Base-by-base conservation (phyloP, 2,888 invertebrate species). In the Agrochola macilenta region DNA sequence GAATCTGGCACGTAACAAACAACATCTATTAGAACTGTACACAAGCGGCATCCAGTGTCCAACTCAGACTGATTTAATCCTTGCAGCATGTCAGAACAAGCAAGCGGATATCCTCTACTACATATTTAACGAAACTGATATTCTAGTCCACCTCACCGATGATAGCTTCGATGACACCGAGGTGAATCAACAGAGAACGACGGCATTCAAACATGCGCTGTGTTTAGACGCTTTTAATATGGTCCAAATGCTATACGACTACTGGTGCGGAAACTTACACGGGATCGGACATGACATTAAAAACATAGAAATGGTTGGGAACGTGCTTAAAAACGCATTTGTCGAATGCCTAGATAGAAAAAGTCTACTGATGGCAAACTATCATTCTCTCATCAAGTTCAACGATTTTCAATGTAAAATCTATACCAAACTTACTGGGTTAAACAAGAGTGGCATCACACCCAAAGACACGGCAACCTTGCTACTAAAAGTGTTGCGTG, bases 161-260 rank as follows among this genome's bases (percentile, higher is more conserved):
- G 30, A n/a, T 14, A 58, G 52, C n/a, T 46, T 60, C 8, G 43
- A 76, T 43, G 26, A 66, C 5, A 52, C 64, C 39, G 17, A 72
- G n/a, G 78, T 78, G 26, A 60, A 76, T 14, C 3, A 20, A 39
- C 61, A 79, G 3, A 72, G 65, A 66, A 69, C n/a, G 17, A 17
- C 26, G 49, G 87, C 81, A 11, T 72, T 87, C 30, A 46, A 61
- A 26, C n/a, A 69, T 1, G 81, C 83, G 12, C 64, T 87, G 12
- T 4, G n/a, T n/a, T 23, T 54, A 23, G 11, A 57, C n/a, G 30
- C 60, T 35, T 64, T 75, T 20, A n/a, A 39, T 35, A 74, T 87
- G 58, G 65, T 83, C 20, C 87, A 87, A 65, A 75, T 75, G 64
- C 52, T 87, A 5, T 87, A 87, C 61, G 75, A 85, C 61, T 79